phyloP scores from a whole-genome alignment of 2,113 vertebrate species.

The Merops nubicus region DNA sequence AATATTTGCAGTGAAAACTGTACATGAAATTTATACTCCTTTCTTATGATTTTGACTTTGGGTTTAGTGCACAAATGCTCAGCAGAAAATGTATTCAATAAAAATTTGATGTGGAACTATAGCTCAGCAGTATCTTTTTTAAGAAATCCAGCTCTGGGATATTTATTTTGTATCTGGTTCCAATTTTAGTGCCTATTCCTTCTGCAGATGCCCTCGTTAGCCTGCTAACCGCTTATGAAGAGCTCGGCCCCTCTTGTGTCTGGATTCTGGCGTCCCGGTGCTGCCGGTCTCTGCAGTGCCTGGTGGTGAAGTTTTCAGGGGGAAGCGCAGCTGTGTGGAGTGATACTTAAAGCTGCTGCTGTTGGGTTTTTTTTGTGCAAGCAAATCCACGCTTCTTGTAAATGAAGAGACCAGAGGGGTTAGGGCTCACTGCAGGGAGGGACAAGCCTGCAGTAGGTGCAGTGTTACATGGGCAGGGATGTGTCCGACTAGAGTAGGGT shows the following conservation, averaged over 20 bases:
- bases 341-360: background rate
- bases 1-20: conserved; percentile 51
- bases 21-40: conserved; percentile 68
- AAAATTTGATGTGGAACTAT: conserved; percentile 77
- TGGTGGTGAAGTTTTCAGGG: background rate
- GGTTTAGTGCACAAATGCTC: conserved; percentile 76
- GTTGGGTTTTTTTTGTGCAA: background rate
- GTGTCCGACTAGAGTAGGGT: background rate
- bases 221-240: background rate
- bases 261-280: background rate
- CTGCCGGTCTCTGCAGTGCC: background rate
- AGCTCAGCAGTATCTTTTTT: conserved; percentile 77
- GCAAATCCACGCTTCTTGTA: background rate
- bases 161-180: conserved; percentile 60
- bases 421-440: background rate
- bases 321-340: background rate
- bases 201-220: conserved; percentile 60
- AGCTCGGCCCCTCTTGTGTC: background rate
- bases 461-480: background rate
- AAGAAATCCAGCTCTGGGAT: conserved; percentile 72
- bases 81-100: conserved; percentile 78
- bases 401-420: background rate
- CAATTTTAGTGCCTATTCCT: conserved; percentile 38
- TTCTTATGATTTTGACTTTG: conserved; percentile 66
- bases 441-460: background rate